Base-by-base conservation (phyloP, 2,888 invertebrate species). In the Melolontha melolontha region DNA sequence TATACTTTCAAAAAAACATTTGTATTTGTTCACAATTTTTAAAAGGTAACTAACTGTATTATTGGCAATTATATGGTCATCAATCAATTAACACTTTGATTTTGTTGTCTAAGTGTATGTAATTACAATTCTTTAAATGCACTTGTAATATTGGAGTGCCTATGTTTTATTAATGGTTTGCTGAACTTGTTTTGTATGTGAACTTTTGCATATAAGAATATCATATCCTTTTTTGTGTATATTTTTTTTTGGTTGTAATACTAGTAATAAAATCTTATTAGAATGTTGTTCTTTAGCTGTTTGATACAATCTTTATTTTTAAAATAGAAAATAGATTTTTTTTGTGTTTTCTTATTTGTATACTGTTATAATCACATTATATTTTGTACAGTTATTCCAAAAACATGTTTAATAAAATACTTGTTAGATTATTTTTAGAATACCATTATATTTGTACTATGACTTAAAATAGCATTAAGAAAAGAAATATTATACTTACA, bases 141-240 rank as follows among this genome's bases (percentile, higher is more conserved):
- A 62, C n/a, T 39, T 62, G 59, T 34, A 47, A 14, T 8, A 40
- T 52, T 59, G 40, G 41, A 22, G 39, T 65, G 40, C 40, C 40
- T 54, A 51, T 57, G 17, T 42, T 42, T 11, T 62, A 27, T 8
- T 22, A 29, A 29, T 27, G 42, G 44, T 57, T 27, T 29, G 27
- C 22, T 57, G 29, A 57, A 62, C 59, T 47, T 47, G 59, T 47
- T 62, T 62, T 22, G 16, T 47, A 62, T 62, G 34, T 62, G 59
- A 62, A 34, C 47, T 62, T 57, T 62, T 62, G 47, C 17, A 47
- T 42, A 39, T 16, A 47, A 8, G 59, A 34, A 34, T 39, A 29
- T 62, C 29, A 47, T 14, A 51, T n/a, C 22, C 29, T 51, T 42
- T 55, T 57, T 44, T n/a, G 44, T 47, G 47, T 47, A 42, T 5